Conservation (phyloP, 2,113 vertebrate species). For the Antechinus stuartii region DNA sequence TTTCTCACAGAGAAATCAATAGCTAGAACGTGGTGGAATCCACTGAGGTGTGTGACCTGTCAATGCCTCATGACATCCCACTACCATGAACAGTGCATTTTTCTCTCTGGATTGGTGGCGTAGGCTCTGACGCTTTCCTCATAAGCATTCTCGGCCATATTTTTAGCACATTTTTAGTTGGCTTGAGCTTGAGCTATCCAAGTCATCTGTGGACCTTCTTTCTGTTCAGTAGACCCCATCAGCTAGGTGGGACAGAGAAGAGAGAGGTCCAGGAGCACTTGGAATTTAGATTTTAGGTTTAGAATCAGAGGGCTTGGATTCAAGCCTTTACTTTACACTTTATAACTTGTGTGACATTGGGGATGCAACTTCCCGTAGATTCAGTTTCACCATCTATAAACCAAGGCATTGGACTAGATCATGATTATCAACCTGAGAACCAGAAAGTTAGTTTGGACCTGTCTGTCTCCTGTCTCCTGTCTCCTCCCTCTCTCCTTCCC, state of each 20-base stretch:
- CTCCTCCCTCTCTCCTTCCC: too few relatives aligned
- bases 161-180: not conserved
- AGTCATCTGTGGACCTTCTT: not conserved
- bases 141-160: not conserved
- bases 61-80: not conserved
- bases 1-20: conserved; percentile 9
- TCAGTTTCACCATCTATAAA: not conserved
- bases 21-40: not conserved
- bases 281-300: not conserved
- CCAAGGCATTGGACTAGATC: not conserved
- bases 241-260: not conserved
- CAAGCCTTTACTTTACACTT: not conserved
- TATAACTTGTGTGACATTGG: not conserved
- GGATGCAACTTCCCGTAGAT: not conserved
- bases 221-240: not conserved
- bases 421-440: not conserved
- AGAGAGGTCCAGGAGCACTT: not conserved
- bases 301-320: not conserved
- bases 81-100: not conserved
- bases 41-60: not conserved
- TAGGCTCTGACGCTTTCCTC: not conserved
- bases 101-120: not conserved
- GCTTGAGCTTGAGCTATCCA: not conserved
- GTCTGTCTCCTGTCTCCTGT: too few relatives aligned
- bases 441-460: not conserved